phyloP scores from a whole-genome alignment of 2,113 vertebrate species.

The Pipra filicauda region DNA sequence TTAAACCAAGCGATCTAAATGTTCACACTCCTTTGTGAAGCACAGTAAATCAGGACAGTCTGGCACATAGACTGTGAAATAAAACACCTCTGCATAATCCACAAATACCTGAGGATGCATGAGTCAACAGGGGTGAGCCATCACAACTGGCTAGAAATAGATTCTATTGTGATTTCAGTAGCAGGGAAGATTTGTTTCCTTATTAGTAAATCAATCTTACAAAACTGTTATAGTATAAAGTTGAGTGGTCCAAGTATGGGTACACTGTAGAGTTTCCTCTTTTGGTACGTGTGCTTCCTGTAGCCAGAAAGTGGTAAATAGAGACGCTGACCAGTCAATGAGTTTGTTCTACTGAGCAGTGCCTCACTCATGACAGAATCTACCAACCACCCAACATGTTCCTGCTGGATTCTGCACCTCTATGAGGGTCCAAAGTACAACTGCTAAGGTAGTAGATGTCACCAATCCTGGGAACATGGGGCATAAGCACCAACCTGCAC shows the following conservation, averaged over 20 bases:
- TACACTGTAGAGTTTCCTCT: neutral
- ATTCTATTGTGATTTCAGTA: neutral
- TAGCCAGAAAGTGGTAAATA: neutral
- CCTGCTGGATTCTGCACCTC: neutral
- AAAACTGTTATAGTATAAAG: neutral
- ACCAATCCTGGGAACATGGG: fast-evolving
- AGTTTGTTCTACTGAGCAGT: neutral
- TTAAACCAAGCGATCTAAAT: neutral
- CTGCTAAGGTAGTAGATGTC: neutral
- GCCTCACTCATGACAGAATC: neutral
- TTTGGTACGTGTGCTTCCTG: fast-evolving
- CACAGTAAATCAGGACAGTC: neutral
- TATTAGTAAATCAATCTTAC: neutral
- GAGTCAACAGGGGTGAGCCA: neutral
- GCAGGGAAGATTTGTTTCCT: neutral
- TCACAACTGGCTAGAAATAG: neutral
- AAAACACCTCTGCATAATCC: neutral
- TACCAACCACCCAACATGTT: fast-evolving
- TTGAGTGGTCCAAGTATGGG: neutral
- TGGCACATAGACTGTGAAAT: neutral
- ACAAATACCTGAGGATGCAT: neutral
- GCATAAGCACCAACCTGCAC: neutral
- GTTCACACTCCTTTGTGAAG: neutral
- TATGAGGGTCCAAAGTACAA: fast-evolving
- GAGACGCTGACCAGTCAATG: neutral